Base-by-base conservation (phyloP, 1,140 invertebrate genomes). In the Drosophila neocordata region DNA sequence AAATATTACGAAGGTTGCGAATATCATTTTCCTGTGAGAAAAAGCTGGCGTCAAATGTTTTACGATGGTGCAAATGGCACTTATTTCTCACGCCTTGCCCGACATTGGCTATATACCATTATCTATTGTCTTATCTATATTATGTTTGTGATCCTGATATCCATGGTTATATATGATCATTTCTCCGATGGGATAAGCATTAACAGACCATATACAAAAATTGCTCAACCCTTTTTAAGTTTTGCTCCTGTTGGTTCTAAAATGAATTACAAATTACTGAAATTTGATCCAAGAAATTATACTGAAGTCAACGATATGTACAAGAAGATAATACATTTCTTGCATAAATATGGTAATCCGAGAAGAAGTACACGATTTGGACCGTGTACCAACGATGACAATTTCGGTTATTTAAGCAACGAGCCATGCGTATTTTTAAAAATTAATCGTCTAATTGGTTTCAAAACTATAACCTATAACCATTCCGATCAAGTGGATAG, bases 351-450 rank as follows among this genome's bases (percentile, higher is more conserved):
- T 15, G 58, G 65, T 0, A 1, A 22, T 4, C 4, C 11, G 11
- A 44, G 8, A 0, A 1, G 31, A 1, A 56, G 31, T 18, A 1
- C 15, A 1, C 64, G 78, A 0, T 85, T 85, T 13, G 82, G 70
- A 2, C 44, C 70, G 2, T 85, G 82, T 6, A 66, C 51, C 7
- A 7, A 48, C 7, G 2, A 2, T 0, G 37, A 69, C 15, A 27
- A 31, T 1, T 85, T 72, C 41, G 82, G 82, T 8, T 85, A 82
- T 51, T 13, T 20, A 1, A 69, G 18, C 5, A 34, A 22, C 0
- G 18, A 65, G 6, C 82, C 82, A 1, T 87, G 82, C 37, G 48
- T 87, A 0, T 87, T 87, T 27, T 24, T 87, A 0, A 87, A 87
- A 61, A 18, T 87, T 0, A 87, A 87, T 73, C 70, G 82, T 1